phyloP scores from a whole-genome alignment of 30 jellyfish, hydroid and myxozoan species.

The Cassiopea andromeda region DNA sequence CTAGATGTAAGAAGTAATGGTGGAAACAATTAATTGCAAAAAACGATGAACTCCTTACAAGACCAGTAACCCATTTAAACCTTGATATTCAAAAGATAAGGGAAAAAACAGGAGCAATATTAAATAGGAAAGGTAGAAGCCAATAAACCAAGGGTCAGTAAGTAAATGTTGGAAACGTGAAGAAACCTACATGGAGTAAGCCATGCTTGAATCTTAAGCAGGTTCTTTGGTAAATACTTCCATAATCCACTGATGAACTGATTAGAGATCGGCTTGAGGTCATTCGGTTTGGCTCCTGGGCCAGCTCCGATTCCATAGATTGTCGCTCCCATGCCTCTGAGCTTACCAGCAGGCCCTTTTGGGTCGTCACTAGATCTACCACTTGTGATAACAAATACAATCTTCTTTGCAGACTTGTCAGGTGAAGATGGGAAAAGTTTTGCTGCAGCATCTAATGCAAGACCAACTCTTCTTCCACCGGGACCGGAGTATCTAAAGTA shows the following conservation, averaged over 20 bases:
- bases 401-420: constrained; percentile 73
- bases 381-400: constrained; percentile 80
- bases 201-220: constrained; percentile 68
- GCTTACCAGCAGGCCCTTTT: constrained; percentile 81
- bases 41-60: no score
- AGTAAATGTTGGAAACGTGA: no score
- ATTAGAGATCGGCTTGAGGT: constrained; percentile 81
- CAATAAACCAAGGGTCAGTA: no score
- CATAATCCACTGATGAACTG: constrained; percentile 70
- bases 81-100: no score
- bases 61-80: no score
- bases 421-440: constrained; percentile 63
- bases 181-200: constrained; percentile 22
- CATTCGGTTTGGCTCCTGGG: constrained; percentile 69
- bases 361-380: constrained; percentile 92
- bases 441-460: constrained; percentile 80
- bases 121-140: no score
- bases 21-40: not conserved
- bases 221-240: constrained; percentile 75
- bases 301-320: constrained; percentile 92
- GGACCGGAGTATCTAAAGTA: constrained; percentile 68
- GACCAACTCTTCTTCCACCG: constrained; percentile 88
- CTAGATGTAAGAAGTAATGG: not conserved
- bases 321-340: constrained; percentile 77
- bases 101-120: no score